These are phyloP conservation scores for Scolopax mira DNA, from an alignment of 2,113 vertebrate species.

Conservation along the genomic window DNA sequence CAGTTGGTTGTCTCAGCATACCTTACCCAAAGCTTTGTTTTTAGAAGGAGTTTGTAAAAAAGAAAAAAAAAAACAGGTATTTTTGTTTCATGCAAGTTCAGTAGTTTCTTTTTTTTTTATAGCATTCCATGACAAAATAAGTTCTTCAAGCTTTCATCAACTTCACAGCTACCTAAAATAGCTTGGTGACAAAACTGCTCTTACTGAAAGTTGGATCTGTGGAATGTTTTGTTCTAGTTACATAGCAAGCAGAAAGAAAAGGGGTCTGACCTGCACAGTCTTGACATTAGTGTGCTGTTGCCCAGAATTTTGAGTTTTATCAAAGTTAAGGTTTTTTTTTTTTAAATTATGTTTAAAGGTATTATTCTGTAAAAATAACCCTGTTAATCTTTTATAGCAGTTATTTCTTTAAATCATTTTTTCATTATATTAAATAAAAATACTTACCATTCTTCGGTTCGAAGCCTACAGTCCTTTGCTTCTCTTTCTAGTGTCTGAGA, in stretches of 20 bases:
- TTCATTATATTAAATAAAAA: slow-evolving; percentile 15
- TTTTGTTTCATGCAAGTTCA: not conserved
- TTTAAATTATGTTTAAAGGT: not conserved
- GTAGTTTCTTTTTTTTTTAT: not conserved
- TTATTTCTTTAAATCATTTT: not conserved
- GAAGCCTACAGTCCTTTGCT: slow-evolving; percentile 90
- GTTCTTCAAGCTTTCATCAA: not conserved
- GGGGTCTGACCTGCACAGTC: not conserved
- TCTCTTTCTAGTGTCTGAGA: slow-evolving; percentile 92
- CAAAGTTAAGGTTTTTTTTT: too few species aligned
- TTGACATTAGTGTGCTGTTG: not conserved
- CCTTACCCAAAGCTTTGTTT: not conserved
- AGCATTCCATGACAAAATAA: not conserved
- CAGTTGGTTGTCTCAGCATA: not conserved
- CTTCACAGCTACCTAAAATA: not conserved
- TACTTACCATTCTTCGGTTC: slow-evolving; percentile 92
- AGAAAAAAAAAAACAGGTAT: not conserved
- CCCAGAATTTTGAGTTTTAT: not conserved
- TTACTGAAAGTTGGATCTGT: not conserved
- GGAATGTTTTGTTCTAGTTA: not conserved
- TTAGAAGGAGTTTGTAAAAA: not conserved
- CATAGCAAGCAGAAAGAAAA: not conserved
- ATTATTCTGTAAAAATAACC: not conserved
- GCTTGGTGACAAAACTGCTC: not conserved
- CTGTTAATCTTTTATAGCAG: not conserved